These are phyloP conservation scores for Acrobasis consociella DNA, from an alignment of 2,888 invertebrate species.

Conservation along the genomic window DNA sequence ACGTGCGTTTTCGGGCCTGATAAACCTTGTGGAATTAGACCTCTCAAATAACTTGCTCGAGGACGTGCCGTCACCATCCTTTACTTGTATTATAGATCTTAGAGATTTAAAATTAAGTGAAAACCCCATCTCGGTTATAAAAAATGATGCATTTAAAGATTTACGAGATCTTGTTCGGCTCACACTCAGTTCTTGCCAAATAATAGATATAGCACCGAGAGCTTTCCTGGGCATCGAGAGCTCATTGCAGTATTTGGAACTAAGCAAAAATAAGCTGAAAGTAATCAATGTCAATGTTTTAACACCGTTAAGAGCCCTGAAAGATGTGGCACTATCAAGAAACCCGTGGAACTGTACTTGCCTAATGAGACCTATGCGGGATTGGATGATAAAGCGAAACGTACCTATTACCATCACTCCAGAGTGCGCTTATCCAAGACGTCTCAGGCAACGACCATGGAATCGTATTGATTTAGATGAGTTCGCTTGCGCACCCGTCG, in stretches of 20 bases:
- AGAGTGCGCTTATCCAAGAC: slow-evolving; percentile 85
- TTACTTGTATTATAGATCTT: slow-evolving; percentile 88
- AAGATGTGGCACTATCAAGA: slow-evolving; percentile 88
- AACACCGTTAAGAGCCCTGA: slow-evolving; percentile 86
- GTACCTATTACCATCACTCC: slow-evolving; percentile 87
- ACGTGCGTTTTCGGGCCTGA: slow-evolving; percentile 89
- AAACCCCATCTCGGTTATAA: slow-evolving; percentile 88
- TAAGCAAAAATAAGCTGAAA: slow-evolving; percentile 88
- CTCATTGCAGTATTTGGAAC: slow-evolving; percentile 88
- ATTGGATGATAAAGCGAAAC: slow-evolving; percentile 91
- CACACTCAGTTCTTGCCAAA: slow-evolving; percentile 88
- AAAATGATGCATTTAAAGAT: slow-evolving; percentile 86
- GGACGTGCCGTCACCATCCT: slow-evolving; percentile 87
- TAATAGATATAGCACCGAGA: slow-evolving; percentile 85
- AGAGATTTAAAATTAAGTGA: slow-evolving; percentile 88
- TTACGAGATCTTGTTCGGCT: slow-evolving; percentile 87
- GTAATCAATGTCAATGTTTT: slow-evolving; percentile 86
- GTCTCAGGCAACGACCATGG: slow-evolving; percentile 87
- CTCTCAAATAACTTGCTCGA: slow-evolving; percentile 88
- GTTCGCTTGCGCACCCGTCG: slow-evolving; percentile 90
- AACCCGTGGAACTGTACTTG: slow-evolving; percentile 94
- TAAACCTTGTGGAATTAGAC: slow-evolving; percentile 91
- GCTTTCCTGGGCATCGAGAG: slow-evolving; percentile 89
- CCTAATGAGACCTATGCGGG: slow-evolving; percentile 86
- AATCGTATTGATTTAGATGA: slow-evolving; percentile 90